A percentile compares a stretch with the other conserved stretches of the same genome.
These are phyloP conservation scores for Aldabrachelys gigantea DNA, from an alignment of 2,113 vertebrate species.

Conservation along the genomic window DNA sequence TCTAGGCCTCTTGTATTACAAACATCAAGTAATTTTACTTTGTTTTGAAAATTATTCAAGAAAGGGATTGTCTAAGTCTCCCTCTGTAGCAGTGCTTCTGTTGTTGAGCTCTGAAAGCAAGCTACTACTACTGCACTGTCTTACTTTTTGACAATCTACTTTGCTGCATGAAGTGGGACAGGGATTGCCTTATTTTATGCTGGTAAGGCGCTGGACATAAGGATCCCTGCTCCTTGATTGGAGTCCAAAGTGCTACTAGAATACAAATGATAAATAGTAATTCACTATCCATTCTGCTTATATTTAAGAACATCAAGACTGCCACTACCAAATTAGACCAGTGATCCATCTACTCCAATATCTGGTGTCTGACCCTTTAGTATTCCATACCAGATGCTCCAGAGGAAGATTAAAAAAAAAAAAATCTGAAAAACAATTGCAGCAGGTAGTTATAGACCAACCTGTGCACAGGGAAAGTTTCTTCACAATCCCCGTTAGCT, in stretches of 20 bases:
- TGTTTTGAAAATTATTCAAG: constrained; percentile 47
- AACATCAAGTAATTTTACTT: constrained; percentile 21
- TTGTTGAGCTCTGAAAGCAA: background rate
- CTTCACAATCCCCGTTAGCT: background rate
- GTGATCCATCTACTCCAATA: constrained; percentile 49
- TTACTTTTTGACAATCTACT: background rate
- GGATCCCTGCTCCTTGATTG: background rate
- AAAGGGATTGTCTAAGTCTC: constrained; percentile 31
- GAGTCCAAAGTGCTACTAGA: constrained; percentile 52
- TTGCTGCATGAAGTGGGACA: constrained; percentile 29
- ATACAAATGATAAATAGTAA: constrained; percentile 45
- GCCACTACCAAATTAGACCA: constrained; percentile 38
- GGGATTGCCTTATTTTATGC: constrained; percentile 22
- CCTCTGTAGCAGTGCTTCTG: background rate
- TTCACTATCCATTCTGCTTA: constrained; percentile 29
- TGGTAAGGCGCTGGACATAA: constrained; percentile 36
- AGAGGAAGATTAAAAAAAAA: background rate
- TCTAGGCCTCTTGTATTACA: background rate
- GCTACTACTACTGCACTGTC: constrained; percentile 16
- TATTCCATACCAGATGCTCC: background rate
- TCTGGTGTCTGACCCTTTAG: background rate
- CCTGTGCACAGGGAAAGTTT: constrained; percentile 20
- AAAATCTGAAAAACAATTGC: background rate
- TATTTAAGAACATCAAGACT: constrained; percentile 44
- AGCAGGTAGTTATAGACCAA: background rate